Conservation (phyloP, 2,888 invertebrate genomes). For the Polymixis flavicincta region DNA sequence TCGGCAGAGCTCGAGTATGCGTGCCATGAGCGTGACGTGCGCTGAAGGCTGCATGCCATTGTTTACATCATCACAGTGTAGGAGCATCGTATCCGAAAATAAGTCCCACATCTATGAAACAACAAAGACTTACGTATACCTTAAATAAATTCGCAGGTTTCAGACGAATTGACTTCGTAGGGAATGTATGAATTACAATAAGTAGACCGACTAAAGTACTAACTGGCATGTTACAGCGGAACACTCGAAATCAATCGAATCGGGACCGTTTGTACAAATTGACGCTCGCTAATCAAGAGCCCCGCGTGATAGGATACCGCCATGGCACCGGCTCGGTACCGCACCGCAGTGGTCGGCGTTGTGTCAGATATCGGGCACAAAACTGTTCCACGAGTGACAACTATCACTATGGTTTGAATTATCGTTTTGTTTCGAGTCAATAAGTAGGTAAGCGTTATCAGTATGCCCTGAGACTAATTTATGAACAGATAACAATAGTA, state of each 20-base stretch:
- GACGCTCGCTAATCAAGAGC: slow-evolving; percentile 27
- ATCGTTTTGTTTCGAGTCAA: slow-evolving; percentile 39
- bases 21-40: not conserved
- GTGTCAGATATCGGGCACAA: not conserved
- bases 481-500: slow-evolving; percentile 45
- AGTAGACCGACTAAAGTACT: not conserved
- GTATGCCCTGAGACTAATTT: slow-evolving; percentile 47
- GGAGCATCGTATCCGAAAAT: not conserved
- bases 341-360: not conserved
- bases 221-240: not conserved
- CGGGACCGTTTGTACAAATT: slow-evolving; percentile 29
- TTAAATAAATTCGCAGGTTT: not conserved
- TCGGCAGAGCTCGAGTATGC: not conserved
- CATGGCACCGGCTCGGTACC: no score
- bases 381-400: slow-evolving; percentile 3
- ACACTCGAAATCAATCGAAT: slow-evolving; percentile 23
- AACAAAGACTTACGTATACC: not conserved
- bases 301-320: not conserved
- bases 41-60: slow-evolving; percentile 20
- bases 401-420: slow-evolving; percentile 29
- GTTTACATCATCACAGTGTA: slow-evolving; percentile 11
- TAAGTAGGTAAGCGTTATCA: slow-evolving; percentile 46
- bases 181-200: not conserved
- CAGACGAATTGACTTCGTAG: not conserved
- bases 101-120: slow-evolving; percentile 8